These are phyloP conservation scores for Tethea ocularis DNA, from an alignment of 2,888 invertebrate species.

Conservation along the genomic window DNA sequence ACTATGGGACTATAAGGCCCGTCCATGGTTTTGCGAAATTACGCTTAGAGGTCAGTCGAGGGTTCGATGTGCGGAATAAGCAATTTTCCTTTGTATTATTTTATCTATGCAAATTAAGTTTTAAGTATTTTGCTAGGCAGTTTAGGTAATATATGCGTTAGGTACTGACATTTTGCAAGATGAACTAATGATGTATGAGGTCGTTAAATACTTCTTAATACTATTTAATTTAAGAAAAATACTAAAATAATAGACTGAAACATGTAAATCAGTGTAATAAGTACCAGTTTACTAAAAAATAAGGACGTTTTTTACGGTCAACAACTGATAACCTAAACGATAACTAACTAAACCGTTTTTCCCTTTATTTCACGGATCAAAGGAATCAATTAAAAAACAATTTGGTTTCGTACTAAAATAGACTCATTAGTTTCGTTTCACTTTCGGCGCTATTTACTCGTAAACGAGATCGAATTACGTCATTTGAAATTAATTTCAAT, in stretches of 20 bases:
- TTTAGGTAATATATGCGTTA: background rate
- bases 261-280: too few species aligned
- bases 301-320: constrained; percentile 18
- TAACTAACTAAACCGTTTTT: constrained; percentile 37
- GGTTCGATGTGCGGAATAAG: constrained; percentile 45
- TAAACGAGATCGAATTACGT: constrained; percentile 31
- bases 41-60: constrained; percentile 50
- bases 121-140: constrained; percentile 13
- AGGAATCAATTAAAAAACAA: constrained; percentile 60
- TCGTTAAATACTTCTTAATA: background rate
- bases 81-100: constrained; percentile 55
- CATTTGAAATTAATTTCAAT: constrained; percentile 10
- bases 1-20: constrained; percentile 53
- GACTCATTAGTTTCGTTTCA: constrained; percentile 57
- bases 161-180: constrained; percentile 6
- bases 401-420: constrained; percentile 59
- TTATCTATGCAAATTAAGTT: constrained; percentile 49
- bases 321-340: constrained; percentile 28
- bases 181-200: background rate
- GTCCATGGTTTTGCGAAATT: constrained; percentile 58
- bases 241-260: too few species aligned
- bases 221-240: background rate
- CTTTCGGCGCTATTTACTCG: constrained; percentile 46
- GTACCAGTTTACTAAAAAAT: background rate
- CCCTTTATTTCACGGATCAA: constrained; percentile 55